phyloP scores from a whole-genome alignment of 2,113 vertebrate genomes.

The Engystomops pustulosus region DNA sequence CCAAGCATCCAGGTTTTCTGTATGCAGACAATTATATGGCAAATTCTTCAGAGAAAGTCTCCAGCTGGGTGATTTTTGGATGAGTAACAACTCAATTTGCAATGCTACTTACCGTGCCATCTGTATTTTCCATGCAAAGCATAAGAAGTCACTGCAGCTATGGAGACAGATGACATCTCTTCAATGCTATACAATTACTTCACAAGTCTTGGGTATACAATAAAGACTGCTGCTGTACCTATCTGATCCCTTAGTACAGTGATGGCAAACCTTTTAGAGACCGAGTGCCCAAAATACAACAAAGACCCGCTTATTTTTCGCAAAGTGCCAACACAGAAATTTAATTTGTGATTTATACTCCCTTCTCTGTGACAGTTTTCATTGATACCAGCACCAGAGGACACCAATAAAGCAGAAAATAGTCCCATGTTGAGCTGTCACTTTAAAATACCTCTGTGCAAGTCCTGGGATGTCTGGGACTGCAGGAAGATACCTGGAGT shows the following conservation, averaged over 20 bases:
- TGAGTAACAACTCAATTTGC: slow-evolving; percentile 47
- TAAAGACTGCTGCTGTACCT: background rate
- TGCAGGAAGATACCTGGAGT: too few relatives aligned
- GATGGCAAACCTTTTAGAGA: too few relatives aligned
- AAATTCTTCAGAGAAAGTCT: slow-evolving; percentile 32
- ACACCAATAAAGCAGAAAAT: too few relatives aligned
- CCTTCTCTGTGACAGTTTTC: too few relatives aligned
- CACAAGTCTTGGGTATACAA: background rate
- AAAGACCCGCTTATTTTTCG: too few relatives aligned
- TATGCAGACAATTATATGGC: slow-evolving; percentile 51
- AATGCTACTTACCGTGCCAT: slow-evolving; percentile 50
- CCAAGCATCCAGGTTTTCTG: slow-evolving; percentile 18
- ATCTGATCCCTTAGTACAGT: background rate
- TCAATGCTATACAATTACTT: background rate
- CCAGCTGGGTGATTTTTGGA: slow-evolving; percentile 51
- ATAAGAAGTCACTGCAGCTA: slow-evolving; percentile 31
- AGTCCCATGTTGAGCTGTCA: too few relatives aligned
- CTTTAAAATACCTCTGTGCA: too few relatives aligned
- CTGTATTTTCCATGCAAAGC: slow-evolving; percentile 32
- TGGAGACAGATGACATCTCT: slow-evolving; percentile 47
- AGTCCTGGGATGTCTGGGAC: too few relatives aligned
- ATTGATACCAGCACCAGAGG: too few relatives aligned
- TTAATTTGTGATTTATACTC: too few relatives aligned
- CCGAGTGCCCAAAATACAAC: too few relatives aligned
- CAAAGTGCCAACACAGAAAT: too few relatives aligned